Percentiles rank a stretch among this genome's conserved stretches.
phyloP scores from a whole-genome alignment of 1,140 invertebrate species.

The Drosophila suzukii region DNA sequence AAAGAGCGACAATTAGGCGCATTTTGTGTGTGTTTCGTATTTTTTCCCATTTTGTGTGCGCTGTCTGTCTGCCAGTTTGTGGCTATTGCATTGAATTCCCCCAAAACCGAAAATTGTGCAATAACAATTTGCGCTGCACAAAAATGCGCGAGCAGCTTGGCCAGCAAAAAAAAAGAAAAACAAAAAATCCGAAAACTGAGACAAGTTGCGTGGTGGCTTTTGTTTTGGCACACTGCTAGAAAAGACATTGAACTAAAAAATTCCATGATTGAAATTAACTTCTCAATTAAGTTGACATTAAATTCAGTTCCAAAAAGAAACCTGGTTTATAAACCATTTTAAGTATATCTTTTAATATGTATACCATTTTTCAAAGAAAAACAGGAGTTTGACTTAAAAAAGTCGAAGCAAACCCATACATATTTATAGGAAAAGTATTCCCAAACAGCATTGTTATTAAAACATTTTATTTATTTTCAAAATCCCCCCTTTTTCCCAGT shows the following conservation, averaged over 20 bases:
- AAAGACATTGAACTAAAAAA: background rate
- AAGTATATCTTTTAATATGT: no score
- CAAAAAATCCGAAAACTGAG: slow-evolving; percentile 26
- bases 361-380: no score
- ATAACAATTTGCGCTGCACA: slow-evolving; percentile 79
- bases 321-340: no score
- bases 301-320: no score
- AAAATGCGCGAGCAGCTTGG: slow-evolving; percentile 63
- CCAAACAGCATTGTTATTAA: no score
- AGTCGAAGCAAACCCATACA: no score
- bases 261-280: no score
- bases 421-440: no score
- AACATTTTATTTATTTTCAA: background rate
- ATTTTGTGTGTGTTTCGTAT: slow-evolving; percentile 67
- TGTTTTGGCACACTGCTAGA: slow-evolving; percentile 3
- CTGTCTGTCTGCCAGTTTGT: slow-evolving; percentile 33
- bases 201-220: slow-evolving; percentile 46
- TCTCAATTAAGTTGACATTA: no score
- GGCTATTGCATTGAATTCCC: slow-evolving; percentile 71
- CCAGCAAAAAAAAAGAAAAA: slow-evolving; percentile 27
- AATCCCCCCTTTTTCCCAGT: background rate
- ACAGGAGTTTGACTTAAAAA: no score
- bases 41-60: slow-evolving; percentile 16
- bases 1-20: slow-evolving; percentile 74
- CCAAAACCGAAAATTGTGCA: slow-evolving; percentile 67